Percentiles rank a stretch among this genome's conserved stretches.
Conservation (phyloP, 2,797 vertebrate species). For the Arnoldichthys spilopterus region DNA sequence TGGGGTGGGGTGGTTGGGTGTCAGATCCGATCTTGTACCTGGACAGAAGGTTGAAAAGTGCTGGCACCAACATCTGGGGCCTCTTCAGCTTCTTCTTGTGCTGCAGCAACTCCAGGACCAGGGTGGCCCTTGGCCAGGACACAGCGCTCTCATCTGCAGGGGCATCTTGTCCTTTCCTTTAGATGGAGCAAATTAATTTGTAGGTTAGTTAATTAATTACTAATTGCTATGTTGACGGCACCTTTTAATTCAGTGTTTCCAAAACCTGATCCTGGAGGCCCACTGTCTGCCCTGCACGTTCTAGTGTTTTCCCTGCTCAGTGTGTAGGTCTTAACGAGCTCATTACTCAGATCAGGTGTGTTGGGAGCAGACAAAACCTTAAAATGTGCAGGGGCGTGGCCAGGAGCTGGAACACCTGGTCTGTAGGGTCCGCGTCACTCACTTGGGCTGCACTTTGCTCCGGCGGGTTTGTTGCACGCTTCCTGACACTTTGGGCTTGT, state of each 20-base stretch:
- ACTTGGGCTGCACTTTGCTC: conserved; percentile 82
- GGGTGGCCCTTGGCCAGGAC: conserved; percentile 86
- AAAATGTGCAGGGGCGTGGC: too few species aligned
- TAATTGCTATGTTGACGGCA: too few species aligned
- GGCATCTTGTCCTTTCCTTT: conserved; percentile 78
- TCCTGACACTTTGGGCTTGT: conserved; percentile 73
- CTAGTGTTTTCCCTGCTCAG: too few species aligned
- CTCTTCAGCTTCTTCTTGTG: conserved; percentile 94
- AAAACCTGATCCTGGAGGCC: too few species aligned
- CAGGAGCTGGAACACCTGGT: too few species aligned
- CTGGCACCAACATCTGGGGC: conserved; percentile 83
- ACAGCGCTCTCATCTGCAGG: conserved; percentile 68
- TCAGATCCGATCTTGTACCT: conserved; percentile 78
- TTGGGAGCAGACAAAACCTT: too few species aligned
- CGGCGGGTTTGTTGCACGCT: conserved; percentile 89
- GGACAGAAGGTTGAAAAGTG: conserved; percentile 88
- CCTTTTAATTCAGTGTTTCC: too few species aligned
- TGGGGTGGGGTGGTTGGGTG: too few species aligned
- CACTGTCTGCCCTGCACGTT: too few species aligned
- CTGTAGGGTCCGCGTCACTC: neutral
- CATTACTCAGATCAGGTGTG: neutral
- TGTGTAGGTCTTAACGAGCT: too few species aligned
- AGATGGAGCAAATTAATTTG: too few species aligned
- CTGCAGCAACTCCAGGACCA: conserved; percentile 93
- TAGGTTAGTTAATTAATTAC: too few species aligned